Conservation (phyloP, 2,113 vertebrate species). For the Isichthys henryi region DNA sequence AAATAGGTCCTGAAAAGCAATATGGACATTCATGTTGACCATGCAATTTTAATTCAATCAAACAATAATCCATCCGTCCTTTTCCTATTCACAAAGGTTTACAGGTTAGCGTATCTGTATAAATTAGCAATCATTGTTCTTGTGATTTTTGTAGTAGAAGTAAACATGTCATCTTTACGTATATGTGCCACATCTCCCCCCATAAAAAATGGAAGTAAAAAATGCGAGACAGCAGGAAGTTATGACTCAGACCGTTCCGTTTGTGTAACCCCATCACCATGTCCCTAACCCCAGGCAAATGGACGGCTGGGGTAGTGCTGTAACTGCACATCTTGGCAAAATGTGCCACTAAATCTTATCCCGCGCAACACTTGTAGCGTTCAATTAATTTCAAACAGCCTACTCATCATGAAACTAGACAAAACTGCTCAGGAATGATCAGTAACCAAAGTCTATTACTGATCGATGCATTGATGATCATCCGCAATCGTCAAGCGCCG, state of each 20-base stretch:
- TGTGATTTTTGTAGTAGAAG: neutral
- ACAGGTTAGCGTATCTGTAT: neutral
- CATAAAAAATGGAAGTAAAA: neutral
- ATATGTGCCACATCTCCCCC: neutral
- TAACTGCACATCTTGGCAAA: neutral
- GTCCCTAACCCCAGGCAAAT: neutral
- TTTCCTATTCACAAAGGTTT: neutral
- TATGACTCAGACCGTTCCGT: neutral
- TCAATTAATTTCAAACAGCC: neutral
- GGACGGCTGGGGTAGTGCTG: neutral
- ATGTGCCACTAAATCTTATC: neutral
- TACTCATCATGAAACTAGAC: neutral
- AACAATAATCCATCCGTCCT: neutral
- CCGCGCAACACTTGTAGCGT: neutral
- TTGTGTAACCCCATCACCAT: neutral
- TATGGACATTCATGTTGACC: neutral
- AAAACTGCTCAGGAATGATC: neutral
- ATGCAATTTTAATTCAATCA: neutral
- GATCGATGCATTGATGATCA: neutral
- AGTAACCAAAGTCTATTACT: neutral
- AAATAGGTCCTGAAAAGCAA: neutral
- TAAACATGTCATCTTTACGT: neutral
- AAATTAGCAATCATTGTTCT: neutral
- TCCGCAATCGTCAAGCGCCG: neutral
- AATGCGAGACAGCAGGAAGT: neutral